Conservation (phyloP, 2,888 invertebrate genomes). For the Eledona agricola region DNA sequence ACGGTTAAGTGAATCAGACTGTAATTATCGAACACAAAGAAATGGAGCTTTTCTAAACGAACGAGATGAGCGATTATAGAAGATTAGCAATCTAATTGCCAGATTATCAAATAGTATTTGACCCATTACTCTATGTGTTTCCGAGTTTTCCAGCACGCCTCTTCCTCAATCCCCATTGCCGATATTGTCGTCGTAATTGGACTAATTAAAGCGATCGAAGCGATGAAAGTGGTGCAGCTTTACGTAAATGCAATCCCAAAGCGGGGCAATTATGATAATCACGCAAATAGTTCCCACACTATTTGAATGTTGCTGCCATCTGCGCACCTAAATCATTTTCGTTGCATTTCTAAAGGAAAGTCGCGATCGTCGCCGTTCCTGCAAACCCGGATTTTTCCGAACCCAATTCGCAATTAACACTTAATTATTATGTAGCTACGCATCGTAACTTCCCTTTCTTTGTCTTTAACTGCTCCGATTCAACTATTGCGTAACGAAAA, state of each 20-base stretch:
- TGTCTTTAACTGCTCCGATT: constrained; percentile 17
- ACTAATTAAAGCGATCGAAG: constrained; percentile 17
- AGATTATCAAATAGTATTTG: no score
- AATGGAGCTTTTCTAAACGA: constrained; percentile 10
- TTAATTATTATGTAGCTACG: no score
- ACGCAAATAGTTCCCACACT: constrained; percentile 25
- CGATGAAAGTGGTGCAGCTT: constrained; percentile 28
- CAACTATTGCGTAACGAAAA: constrained; percentile 21
- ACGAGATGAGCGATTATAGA: constrained; percentile 7
- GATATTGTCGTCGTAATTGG: constrained; percentile 5
- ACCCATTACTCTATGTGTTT: constrained; percentile 13
- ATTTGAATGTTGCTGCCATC: constrained; percentile 19
- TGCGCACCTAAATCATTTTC: constrained; percentile 26
- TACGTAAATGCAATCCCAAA: constrained; percentile 21
- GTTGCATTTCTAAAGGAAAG: constrained; percentile 19
- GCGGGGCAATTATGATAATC: constrained; percentile 26
- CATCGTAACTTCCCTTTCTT: constrained; percentile 21
- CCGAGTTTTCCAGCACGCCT: constrained; percentile 21
- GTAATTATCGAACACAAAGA: constrained; percentile 11
- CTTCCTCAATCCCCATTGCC: constrained; percentile 12
- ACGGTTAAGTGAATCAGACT: constrained; percentile 13
- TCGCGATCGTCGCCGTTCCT: constrained; percentile 4
- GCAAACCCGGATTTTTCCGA: background rate
- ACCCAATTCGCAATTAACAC: no score
- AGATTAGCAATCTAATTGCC: background rate